Conservation (phyloP, 2,113 vertebrate genomes). For the Notarius lentiginosus region DNA sequence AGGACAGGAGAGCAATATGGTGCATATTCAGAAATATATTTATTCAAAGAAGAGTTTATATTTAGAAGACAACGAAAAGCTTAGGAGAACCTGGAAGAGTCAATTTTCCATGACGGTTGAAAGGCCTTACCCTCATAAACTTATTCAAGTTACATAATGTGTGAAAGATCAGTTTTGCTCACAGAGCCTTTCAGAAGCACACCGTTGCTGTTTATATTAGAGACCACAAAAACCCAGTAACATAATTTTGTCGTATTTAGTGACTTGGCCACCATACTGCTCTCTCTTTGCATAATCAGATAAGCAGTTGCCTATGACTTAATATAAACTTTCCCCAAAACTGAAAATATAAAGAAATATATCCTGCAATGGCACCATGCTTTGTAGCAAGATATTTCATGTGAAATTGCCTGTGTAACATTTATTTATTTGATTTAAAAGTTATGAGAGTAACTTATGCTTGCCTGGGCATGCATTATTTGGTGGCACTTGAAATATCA, state of each 20-base stretch:
- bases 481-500: not conserved
- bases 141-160: not conserved
- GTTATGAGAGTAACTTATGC: not conserved
- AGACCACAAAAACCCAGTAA: not conserved
- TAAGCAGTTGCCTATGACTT: not conserved
- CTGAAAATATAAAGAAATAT: not conserved
- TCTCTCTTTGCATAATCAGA: not conserved
- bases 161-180: not conserved
- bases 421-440: not conserved
- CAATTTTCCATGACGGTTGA: not conserved
- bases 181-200: not conserved
- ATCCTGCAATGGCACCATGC: not conserved
- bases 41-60: not conserved
- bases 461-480: not conserved
- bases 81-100: not conserved
- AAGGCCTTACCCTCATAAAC: not conserved
- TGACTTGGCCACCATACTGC: not conserved
- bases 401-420: not conserved
- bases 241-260: not conserved
- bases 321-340: not conserved
- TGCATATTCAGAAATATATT: not conserved
- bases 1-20: not conserved
- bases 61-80: not conserved
- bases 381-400: not conserved
- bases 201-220: not conserved